Evolutionary conservation across 2,888 invertebrate species (phyloP), one percentile per base, ranked within the genome.

Genomic region (Drosophila ustulata): DNA sequence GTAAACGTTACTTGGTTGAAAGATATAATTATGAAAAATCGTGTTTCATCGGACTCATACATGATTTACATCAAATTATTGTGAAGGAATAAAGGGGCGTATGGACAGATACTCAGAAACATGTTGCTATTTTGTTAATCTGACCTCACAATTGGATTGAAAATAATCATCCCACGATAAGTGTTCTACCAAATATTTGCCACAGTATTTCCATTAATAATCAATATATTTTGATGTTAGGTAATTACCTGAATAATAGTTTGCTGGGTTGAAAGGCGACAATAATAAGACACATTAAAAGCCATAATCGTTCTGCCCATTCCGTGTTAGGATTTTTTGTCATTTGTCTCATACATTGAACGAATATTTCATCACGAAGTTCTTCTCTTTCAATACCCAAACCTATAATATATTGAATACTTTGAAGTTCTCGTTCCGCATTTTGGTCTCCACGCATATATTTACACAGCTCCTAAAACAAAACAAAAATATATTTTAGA

Each of bases 381-480:
- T 98, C 98, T 86, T 98, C 98, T 8, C 98, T 94, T 91, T 98
- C 98, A 71, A 98, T 94, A 0, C 98, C 98, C 80, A 96, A 95
- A 0, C 96, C 95, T 58, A 98, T 96, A 70, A 97, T 95, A 1
- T 95, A 95, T 90, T 98, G 98, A 75, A 98, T 96, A 4, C 96
- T 95, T 82, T 95, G 94, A 0, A 96, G 94, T 92, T 98, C 98
- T 51, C 95, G 95, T 62, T 97, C 97, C 0, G 95, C 93, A 74
- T 97, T 98, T 88, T 97, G 92, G 92, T 98, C 98, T 0, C 98
- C 98, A 18, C 97, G 95, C 91, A 97, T 95, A 90, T 97, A 98
- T 85, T 97, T 97, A 89, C 96, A 97, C 9, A 98, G 92, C 89
- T 98, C 98, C 97, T 97, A 46, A 46, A 37, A 72, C 75, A 37